These are phyloP conservation scores for Tipula lateralis DNA, from an alignment of 2,888 invertebrate genomes.

Conservation along the genomic window DNA sequence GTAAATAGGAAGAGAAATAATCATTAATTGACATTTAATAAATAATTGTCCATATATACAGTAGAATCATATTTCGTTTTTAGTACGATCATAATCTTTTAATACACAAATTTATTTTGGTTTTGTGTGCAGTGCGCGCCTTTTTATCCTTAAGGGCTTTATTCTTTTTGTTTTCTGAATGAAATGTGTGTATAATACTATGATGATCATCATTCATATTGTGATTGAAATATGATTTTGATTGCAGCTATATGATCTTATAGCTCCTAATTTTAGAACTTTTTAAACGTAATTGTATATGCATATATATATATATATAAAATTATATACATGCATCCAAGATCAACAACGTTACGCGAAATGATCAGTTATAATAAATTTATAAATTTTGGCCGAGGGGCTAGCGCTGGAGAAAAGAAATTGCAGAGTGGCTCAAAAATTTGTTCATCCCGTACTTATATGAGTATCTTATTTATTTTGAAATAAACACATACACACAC, in stretches of 20 bases:
- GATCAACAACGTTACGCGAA: background rate
- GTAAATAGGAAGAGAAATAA: constrained; percentile 32
- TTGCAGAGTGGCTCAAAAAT: background rate
- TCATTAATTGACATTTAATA: background rate
- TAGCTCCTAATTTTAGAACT: background rate
- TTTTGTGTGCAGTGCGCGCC: background rate
- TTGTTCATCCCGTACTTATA: background rate
- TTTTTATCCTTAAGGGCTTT: background rate
- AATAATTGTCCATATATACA: background rate
- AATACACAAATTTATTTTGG: background rate
- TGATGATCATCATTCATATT: background rate
- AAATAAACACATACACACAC: background rate
- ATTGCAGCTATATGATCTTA: background rate
- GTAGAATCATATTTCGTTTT: background rate
- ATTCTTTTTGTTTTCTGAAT: background rate
- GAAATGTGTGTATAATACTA: background rate
- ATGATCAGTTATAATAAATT: background rate
- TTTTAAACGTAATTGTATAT: background rate
- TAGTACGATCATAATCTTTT: background rate
- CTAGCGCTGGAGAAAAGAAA: background rate
- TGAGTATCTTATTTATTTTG: too few relatives aligned
- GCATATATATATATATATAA: background rate
- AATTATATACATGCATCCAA: background rate
- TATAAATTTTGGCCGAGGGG: background rate
- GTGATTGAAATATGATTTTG: constrained; percentile 1